Conservation (phyloP, 2,797 vertebrate genomes). For the Emydoidea blandingii region DNA sequence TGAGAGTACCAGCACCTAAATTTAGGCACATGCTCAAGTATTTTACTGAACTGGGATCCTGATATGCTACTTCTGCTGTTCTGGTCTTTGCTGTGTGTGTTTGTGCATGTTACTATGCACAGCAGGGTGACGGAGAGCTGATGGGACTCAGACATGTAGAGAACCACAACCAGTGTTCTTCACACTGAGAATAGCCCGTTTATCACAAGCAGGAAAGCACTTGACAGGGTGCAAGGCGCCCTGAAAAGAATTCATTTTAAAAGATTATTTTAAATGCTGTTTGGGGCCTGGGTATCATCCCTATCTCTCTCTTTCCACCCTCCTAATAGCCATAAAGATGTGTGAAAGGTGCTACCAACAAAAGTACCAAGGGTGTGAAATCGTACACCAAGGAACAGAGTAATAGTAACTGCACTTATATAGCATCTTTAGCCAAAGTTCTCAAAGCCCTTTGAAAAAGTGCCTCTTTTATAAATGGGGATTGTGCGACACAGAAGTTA, state of each 20-base stretch:
- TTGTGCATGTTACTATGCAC: neutral
- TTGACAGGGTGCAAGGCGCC: neutral
- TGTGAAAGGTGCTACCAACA: neutral
- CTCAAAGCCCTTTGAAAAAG: neutral
- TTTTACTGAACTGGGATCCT: neutral
- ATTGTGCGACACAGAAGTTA: neutral
- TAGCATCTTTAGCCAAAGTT: neutral
- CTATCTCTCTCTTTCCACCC: neutral
- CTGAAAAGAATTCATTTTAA: neutral
- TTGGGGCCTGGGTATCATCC: neutral
- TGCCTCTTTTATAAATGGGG: neutral
- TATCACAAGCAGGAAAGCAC: neutral
- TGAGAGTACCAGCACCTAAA: neutral
- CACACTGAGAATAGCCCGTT: accelerated
- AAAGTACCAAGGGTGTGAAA: accelerated
- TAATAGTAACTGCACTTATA: neutral
- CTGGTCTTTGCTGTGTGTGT: neutral
- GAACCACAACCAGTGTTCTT: neutral
- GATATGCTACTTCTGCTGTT: neutral
- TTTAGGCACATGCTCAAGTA: neutral
- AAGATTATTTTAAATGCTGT: neutral
- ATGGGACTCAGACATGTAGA: neutral
- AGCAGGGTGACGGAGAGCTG: neutral
- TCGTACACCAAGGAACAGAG: neutral
- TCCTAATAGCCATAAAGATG: neutral